phyloP scores from a whole-genome alignment of 2,797 vertebrate genomes.

The Poeciliopsis presidionis region DNA sequence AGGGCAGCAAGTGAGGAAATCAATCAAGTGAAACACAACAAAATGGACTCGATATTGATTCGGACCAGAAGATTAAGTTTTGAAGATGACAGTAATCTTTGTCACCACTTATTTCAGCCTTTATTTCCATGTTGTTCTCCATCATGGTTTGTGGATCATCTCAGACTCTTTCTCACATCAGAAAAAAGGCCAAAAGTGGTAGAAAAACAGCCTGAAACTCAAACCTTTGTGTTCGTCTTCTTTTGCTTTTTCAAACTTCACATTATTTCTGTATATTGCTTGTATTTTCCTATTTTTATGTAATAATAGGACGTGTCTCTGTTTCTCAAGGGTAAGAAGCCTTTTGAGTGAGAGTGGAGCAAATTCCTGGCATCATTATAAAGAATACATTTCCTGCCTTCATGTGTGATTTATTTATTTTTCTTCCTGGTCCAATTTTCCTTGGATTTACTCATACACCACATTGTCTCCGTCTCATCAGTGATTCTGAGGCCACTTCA shows the following conservation, averaged over 20 bases:
- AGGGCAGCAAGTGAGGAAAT: not conserved
- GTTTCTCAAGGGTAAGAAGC: not conserved
- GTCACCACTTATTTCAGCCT: not conserved
- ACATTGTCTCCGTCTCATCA: constrained; percentile 28
- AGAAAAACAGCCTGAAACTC: not conserved
- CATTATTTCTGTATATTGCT: not conserved
- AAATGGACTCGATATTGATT: not conserved
- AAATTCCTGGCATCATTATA: not conserved
- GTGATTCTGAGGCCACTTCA: constrained; percentile 26
- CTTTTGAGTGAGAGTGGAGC: not conserved
- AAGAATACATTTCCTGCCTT: not conserved
- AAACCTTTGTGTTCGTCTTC: not conserved
- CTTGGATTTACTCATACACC: constrained; percentile 20
- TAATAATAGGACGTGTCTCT: not conserved
- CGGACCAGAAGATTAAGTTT: not conserved
- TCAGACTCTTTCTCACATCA: not conserved
- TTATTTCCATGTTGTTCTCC: not conserved
- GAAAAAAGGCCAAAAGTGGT: not conserved
- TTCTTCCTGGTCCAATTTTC: not conserved
- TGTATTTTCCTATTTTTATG: not conserved
- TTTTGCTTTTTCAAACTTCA: not conserved
- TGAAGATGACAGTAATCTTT: not conserved
- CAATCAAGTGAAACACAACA: not conserved
- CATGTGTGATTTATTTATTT: not conserved
- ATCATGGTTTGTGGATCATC: not conserved